Evolutionary conservation across 2,797 vertebrate genomes (phyloP).

Genomic region (Selene dorsalis): DNA sequence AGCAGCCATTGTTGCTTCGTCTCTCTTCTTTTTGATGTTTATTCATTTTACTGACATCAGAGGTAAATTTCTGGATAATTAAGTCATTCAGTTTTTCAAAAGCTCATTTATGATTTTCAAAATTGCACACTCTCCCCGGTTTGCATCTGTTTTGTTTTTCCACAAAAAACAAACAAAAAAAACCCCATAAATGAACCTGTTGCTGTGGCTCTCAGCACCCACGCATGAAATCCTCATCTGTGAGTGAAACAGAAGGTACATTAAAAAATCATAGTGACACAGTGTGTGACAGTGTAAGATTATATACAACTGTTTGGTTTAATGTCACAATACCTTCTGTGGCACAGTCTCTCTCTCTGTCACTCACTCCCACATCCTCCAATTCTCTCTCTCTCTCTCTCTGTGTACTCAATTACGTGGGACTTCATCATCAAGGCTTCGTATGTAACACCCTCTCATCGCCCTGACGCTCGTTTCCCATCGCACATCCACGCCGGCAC

Average conservation of each 20-base stretch:
- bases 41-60: too few relatives aligned
- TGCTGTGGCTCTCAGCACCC: background rate
- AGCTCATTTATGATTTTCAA: too few relatives aligned
- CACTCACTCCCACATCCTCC: too few relatives aligned
- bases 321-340: background rate
- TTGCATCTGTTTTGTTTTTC: background rate
- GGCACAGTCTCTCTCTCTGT: background rate
- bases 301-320: slow-evolving; percentile 11
- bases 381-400: slow-evolving; percentile 24
- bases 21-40: too few relatives aligned
- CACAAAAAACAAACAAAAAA: background rate
- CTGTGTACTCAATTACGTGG: slow-evolving; percentile 57
- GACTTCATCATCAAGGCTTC: slow-evolving; percentile 69
- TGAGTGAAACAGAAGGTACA: too few relatives aligned
- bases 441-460: slow-evolving; percentile 66
- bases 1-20: too few relatives aligned
- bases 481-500: slow-evolving; percentile 52
- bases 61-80: too few relatives aligned
- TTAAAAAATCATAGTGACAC: background rate
- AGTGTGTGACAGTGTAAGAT: background rate
- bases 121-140: too few relatives aligned
- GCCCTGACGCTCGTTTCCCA: slow-evolving; percentile 55
- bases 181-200: background rate
- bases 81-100: too few relatives aligned
- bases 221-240: background rate